These are phyloP conservation scores for Yponomeuta cagnagella DNA, from an alignment of 2,888 invertebrate genomes.

Conservation along the genomic window DNA sequence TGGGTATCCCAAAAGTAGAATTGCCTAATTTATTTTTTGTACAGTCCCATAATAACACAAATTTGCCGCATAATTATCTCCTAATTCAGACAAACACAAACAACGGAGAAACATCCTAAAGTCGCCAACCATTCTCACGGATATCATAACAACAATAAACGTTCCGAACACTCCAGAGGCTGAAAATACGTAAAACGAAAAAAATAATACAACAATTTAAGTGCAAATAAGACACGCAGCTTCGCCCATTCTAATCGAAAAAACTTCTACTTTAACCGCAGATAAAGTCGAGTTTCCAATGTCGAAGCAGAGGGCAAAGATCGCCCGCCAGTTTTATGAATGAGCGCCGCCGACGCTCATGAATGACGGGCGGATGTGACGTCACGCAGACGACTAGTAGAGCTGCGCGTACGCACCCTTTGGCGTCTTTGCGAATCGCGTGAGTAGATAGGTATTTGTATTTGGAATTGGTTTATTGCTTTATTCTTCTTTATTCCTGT, in stretches of 20 bases:
- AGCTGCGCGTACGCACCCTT: slow-evolving; percentile 47
- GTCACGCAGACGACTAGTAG: slow-evolving; percentile 41
- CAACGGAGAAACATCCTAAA: background rate
- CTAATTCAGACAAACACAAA: background rate
- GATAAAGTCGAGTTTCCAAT: background rate
- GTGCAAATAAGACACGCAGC: slow-evolving; percentile 11
- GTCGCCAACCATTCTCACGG: slow-evolving; percentile 16
- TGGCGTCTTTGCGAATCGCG: background rate
- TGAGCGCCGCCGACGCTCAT: slow-evolving; percentile 37
- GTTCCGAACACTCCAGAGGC: slow-evolving; percentile 4
- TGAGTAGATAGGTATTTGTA: background rate
- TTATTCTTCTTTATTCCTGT: background rate
- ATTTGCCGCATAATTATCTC: no score
- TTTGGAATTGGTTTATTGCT: background rate
- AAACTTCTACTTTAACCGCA: slow-evolving; percentile 10
- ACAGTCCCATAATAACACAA: background rate
- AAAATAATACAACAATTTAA: slow-evolving; percentile 6
- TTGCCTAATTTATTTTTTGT: background rate
- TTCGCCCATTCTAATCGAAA: slow-evolving; percentile 3
- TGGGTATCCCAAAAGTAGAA: no score
- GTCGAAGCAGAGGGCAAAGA: slow-evolving; percentile 11
- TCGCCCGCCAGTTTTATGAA: slow-evolving; percentile 44
- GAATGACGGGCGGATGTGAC: slow-evolving; percentile 61
- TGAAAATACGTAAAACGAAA: slow-evolving; percentile 4
- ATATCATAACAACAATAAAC: slow-evolving; percentile 14